Base-by-base conservation (phyloP, 2,113 vertebrate species). In the Rhabdornis inornatus region DNA sequence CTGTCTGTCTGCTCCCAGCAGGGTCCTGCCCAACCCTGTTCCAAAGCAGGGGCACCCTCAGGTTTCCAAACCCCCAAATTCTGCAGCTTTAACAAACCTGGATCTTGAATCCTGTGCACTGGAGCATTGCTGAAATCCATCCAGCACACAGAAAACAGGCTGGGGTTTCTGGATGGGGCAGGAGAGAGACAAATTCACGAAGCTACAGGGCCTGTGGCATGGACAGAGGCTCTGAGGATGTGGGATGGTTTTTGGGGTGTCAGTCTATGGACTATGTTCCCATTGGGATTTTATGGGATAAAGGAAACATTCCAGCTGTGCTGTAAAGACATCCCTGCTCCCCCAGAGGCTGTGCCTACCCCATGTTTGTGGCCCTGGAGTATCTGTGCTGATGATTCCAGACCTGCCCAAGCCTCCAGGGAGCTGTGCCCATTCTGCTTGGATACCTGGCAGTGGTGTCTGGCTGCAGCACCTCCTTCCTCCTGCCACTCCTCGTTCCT, bases 391-490 rank as follows among this genome's bases (percentile, higher is more conserved):
- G 61, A 16, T 14, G 40, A 49, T n/a, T 49, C 16, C 79, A 72
- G 74, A 0, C 9, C 8, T 85, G 69, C 23, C 31, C 44, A 17
- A 2, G 45, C 9, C 70, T 52, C 13, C 7, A 10, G 74, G 69
- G 78, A 89, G 37, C 78, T 1, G 40, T 78, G 45, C 35, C 66
- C 0, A 0, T 42, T 74, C 45, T 31, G 27, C 61, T 11, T 0
- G 2, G n/a, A 0, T 0, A 4, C 23, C 60, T 15, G 52, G 66
- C 37, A 66, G 21, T 4, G 3, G 44, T 0, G 7, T 7, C 66
- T 60, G 86, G 44, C 55, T 0, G 31, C 42, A 15, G 24, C 1
- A 0, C 21, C 53, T 23, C 28, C 90, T 60, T 71, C 61, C 90
- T 75, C 1, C 57, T 68, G 44, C 66, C n/a, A 6, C 52, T 82